Conservation (phyloP, 2,888 invertebrate genomes). For the Hirtodrosophila histrioides region DNA sequence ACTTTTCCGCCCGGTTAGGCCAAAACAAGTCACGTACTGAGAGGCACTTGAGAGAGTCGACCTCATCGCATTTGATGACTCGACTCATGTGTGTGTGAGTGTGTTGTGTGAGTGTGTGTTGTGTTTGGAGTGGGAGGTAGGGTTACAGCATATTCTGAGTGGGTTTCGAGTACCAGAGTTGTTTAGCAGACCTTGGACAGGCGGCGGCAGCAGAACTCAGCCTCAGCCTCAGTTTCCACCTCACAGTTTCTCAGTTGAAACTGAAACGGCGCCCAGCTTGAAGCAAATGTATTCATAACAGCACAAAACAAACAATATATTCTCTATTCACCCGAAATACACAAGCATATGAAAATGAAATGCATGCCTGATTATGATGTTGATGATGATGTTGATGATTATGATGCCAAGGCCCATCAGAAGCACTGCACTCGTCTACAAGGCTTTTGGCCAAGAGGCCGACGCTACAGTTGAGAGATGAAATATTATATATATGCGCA, state of each 20-base stretch:
- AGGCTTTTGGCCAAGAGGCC: conserved; percentile 25
- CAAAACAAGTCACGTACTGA: conserved; percentile 64
- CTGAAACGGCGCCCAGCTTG: conserved; percentile 35
- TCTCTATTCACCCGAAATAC: conserved; percentile 34
- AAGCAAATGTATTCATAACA: conserved; percentile 38
- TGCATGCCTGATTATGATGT: neutral
- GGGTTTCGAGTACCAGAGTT: conserved; percentile 45
- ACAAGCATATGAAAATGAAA: conserved; percentile 26
- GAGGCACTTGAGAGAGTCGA: conserved; percentile 38
- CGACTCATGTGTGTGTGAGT: conserved; percentile 13
- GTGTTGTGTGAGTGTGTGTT: conserved; percentile 15
- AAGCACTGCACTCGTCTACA: conserved; percentile 15
- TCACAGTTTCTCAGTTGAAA: conserved; percentile 53
- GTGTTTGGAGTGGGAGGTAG: conserved; percentile 19
- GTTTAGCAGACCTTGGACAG: conserved; percentile 55
- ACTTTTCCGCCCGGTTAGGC: conserved; percentile 46
- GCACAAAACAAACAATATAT: conserved; percentile 4
- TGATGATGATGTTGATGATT: no score
- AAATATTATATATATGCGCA: neutral
- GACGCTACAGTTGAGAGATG: conserved; percentile 5
- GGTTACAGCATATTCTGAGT: conserved; percentile 36
- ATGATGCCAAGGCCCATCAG: no score
- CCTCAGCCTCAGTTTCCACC: conserved; percentile 15
- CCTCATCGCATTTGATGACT: conserved; percentile 37
- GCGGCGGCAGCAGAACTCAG: conserved; percentile 19